Conservation (phyloP, 2,113 vertebrate genomes). For the Astatoreochromis straeleni region DNA sequence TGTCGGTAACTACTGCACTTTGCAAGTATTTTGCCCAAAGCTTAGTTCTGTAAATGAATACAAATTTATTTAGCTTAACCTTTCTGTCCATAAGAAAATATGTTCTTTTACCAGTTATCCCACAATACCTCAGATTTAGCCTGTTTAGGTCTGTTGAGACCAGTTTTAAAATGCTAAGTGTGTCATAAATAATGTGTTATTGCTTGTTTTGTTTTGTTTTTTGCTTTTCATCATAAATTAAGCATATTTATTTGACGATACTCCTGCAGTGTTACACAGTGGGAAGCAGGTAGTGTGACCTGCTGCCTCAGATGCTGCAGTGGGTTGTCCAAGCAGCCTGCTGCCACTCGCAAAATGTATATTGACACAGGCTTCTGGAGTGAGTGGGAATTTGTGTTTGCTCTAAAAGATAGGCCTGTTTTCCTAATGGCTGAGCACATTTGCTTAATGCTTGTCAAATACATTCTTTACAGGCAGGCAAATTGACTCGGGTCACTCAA, state of each 20-base stretch:
- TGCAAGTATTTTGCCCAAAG: not conserved
- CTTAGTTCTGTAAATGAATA: not conserved
- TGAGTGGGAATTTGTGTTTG: constrained; percentile 62
- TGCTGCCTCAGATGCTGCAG: not conserved
- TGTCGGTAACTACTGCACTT: not conserved
- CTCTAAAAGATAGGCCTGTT: constrained; percentile 60
- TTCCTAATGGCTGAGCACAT: constrained; percentile 58
- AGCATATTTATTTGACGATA: not conserved
- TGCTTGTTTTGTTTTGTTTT: not conserved
- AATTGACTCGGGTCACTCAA: constrained; percentile 37
- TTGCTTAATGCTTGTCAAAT: constrained; percentile 65
- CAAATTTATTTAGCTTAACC: not conserved
- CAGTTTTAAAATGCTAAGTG: not conserved
- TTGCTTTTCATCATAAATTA: not conserved
- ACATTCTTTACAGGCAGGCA: constrained; percentile 40
- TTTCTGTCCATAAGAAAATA: not conserved
- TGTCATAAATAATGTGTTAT: not conserved
- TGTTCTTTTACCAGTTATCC: not conserved
- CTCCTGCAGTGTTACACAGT: not conserved
- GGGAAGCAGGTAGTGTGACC: not conserved
- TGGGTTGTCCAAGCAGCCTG: not conserved
- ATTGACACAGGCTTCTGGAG: constrained; percentile 53
- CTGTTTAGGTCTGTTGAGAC: not conserved
- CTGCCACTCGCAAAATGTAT: constrained; percentile 14
- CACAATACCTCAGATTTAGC: not conserved